Evolutionary conservation across 2,113 vertebrate genomes (phyloP), one percentile per base, ranked within the genome.

Genomic region (Poecile atricapillus): DNA sequence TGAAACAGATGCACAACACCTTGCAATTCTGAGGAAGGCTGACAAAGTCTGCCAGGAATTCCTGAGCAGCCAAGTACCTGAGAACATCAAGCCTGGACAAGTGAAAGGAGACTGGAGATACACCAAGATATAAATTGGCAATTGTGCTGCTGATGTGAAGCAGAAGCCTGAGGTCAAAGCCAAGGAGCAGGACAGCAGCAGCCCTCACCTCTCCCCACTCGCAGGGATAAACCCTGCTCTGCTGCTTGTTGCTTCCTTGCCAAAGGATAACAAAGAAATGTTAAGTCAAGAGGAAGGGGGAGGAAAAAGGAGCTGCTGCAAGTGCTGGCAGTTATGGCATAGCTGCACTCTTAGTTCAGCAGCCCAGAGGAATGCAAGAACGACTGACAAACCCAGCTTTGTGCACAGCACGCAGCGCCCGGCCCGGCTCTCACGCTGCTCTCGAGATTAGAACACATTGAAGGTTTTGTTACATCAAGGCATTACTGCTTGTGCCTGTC

Each of bases 61-160:
- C 22, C 35, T 30, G 27, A 73, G 63, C 49, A 69, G 63, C 10
- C 49, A 91, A 58, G n/a, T 0, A 64, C 17, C 86, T 37, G 46
- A 59, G 58, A 53, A n/a, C 50, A 56, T 8, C 28, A 25, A 22
- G 15, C 7, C 24, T 2, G 30, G 50, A 18, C 13, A 31, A 59
- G 44, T 2, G 18, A 25, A 46, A 62, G 65, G 39, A 69, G 63
- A 56, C 39, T 7, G 67, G 52, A 53, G 8, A 46, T 1, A 24
- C 8, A 44, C 2, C 0, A 13, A 31, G 27, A 11, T 10, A 18
- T 1, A 47, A 39, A 41, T 0, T 20, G 33, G 43, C 4, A 52
- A 4, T 11, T 1, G 0, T 10, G 25, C 10, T 35, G n/a, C 28
- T 13, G 30, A 14, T 4, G 63, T 4, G n/a, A 43, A 43, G 43